phyloP scores from a whole-genome alignment of 1,140 invertebrate genomes.

The Drosophila pallidifrons region DNA sequence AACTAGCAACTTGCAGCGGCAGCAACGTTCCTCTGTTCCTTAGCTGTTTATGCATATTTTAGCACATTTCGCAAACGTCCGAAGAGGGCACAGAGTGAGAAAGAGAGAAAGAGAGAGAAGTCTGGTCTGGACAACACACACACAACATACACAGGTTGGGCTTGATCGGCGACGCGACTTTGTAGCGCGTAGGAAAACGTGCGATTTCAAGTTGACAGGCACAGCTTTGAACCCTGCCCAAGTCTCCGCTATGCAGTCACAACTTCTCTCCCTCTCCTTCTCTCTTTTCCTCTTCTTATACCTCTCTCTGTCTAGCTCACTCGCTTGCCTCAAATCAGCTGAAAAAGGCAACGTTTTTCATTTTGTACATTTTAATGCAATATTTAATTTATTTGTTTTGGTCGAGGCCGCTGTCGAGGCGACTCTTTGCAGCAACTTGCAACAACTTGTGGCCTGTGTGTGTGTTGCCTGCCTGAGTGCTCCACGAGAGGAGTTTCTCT shows the following conservation, averaged over 20 bases:
- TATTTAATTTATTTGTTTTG: constrained; percentile 84
- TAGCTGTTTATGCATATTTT: constrained; percentile 80
- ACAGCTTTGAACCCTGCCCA: constrained; percentile 79
- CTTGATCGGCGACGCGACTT: constrained; percentile 73
- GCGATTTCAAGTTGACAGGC: constrained; percentile 81
- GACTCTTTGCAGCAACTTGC: constrained; percentile 16
- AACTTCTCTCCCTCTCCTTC: background rate
- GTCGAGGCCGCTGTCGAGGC: constrained; percentile 39
- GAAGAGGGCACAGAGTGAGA: background rate
- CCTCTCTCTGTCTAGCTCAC: background rate
- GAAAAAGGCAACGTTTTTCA: constrained; percentile 81
- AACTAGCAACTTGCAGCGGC: constrained; percentile 5
- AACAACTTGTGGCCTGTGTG: constrained; percentile 27
- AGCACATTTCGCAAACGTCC: constrained; percentile 69
- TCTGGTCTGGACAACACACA: constrained; percentile 19
- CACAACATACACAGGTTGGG: background rate
- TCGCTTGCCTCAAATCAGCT: constrained; percentile 66
- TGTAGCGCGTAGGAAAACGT: constrained; percentile 81
- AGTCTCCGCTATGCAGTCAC: constrained; percentile 24
- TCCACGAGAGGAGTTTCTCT: constrained; percentile 10
- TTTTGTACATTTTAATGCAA: constrained; percentile 84
- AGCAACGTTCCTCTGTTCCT: constrained; percentile 28
- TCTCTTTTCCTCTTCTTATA: background rate
- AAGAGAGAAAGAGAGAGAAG: background rate
- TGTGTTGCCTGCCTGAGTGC: background rate